Base-by-base conservation (phyloP, 1,140 invertebrate genomes). In the Homarus americanus region DNA sequence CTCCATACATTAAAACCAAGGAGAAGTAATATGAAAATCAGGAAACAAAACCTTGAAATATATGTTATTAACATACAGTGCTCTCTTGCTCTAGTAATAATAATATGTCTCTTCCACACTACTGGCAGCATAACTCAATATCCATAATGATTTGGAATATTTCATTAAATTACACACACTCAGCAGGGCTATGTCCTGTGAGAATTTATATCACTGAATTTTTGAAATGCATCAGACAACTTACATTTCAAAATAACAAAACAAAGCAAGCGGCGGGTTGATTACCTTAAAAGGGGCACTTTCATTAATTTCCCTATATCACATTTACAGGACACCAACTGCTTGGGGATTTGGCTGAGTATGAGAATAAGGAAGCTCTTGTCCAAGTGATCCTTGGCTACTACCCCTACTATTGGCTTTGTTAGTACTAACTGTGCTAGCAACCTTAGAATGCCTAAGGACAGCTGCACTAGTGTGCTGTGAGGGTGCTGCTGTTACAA, bases 91-190 rank as follows among this genome's bases (percentile, higher is more conserved):
- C 53, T 72, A 40, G n/a, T n/a, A n/a, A 66, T 28, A 41, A 72
- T 72, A 72, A 84, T 38, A 84, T 72, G 38, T 84, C 66, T 84
- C 82, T 84, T 84, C 63, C 63, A 84, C 63, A 84, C 82, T 84
- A 88, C 78, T 88, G 86, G 86, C 86, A 88, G 86, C 86, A 82
- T 72, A 88, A 88, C 49, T 80, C 86, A 88, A 34, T 88, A 80
- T 88, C 73, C 86, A 88, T 69, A 69, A 4, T 44, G 32, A 88
- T 82, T 82, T 88, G 86, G 86, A 88, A 88, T 88, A 88, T 82
- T 82, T 72, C 63, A 72, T 88, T 41, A 80, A 66, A 88, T 88
- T 78, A 88, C 86, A 88, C 58, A 58, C 38, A 69, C 86, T 80
- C 86, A 80, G 69, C 75, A 69, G 86, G 86, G 58, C 58, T 41